phyloP scores from a whole-genome alignment of 2,888 invertebrate genomes.

The Pilophorus perplexus region DNA sequence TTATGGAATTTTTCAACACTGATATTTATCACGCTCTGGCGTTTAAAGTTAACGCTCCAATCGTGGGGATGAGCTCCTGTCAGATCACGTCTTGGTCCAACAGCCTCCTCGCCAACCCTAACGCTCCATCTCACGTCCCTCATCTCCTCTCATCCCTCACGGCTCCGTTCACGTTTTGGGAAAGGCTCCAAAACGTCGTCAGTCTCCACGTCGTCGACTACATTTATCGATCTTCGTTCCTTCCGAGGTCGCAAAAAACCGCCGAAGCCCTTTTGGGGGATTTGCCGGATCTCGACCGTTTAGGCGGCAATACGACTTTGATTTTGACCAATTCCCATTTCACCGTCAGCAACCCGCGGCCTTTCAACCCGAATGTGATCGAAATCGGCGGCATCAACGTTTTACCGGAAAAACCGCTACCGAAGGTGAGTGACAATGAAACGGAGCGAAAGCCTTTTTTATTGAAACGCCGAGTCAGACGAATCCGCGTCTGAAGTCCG shows the following conservation, averaged over 20 bases:
- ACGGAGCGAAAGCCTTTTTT: too few species aligned
- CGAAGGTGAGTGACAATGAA: slow-evolving; percentile 44
- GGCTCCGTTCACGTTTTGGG: neutral
- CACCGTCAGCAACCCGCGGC: slow-evolving; percentile 52
- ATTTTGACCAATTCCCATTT: slow-evolving; percentile 56
- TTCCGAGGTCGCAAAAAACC: slow-evolving; percentile 17
- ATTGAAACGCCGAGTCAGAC: too few species aligned
- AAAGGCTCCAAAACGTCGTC: slow-evolving; percentile 2
- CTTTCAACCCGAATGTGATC: slow-evolving; percentile 60
- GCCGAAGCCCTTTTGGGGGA: slow-evolving; percentile 45
- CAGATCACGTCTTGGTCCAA: slow-evolving; percentile 64
- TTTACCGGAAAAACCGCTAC: slow-evolving; percentile 41
- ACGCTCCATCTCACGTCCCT: slow-evolving; percentile 61
- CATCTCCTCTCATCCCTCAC: slow-evolving; percentile 51
- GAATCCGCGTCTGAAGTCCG: too few species aligned
- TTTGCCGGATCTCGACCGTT: slow-evolving; percentile 52
- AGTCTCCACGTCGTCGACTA: neutral
- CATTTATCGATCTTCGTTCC: neutral
- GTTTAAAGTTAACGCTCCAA: slow-evolving; percentile 10
- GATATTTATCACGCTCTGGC: slow-evolving; percentile 11
- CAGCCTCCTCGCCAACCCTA: slow-evolving; percentile 58
- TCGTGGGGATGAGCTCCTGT: slow-evolving; percentile 57
- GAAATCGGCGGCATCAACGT: slow-evolving; percentile 66
- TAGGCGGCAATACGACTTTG: slow-evolving; percentile 54
- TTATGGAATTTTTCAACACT: slow-evolving; percentile 22